Evolutionary conservation across 2,797 vertebrate genomes (phyloP), one percentile per base, ranked within the genome.

Genomic region (Dallia pectoralis): DNA sequence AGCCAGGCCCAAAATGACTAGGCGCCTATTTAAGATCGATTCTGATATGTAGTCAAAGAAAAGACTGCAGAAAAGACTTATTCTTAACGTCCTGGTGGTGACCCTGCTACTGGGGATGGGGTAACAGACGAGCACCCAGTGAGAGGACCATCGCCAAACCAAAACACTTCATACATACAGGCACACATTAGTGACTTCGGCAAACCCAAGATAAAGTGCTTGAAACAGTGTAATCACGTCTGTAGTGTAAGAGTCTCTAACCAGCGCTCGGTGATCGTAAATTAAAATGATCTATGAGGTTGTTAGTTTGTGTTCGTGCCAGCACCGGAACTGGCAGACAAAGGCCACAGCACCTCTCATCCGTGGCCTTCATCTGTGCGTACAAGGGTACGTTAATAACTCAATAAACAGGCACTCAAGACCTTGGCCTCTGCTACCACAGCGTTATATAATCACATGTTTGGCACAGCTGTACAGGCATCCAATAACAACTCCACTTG

Each of bases 251-350:
- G 63, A 27, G 29, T 66, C 61, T 74, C 51, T 67, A 48, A 73
- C 22, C 22, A 65, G 56, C 48, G 71, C 19, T 36, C 69, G 67
- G 33, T 72, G 77, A 70, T 53, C 62, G 16, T 47, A 62, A 72
- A 18, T 65, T 25, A 86, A 84, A 74, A 75, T 67, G 67, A 81
- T 85, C 80, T 74, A 32, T 19, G 14, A 63, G 19, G 63, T 36
- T 71, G 64, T 81, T 76, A 73, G 56, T 53, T 25, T 53, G 79
- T 74, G 59, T 67, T 65, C 3, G n/a, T 51, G 74, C 18, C n/a
- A 9, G 44, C 79, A 32, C 71, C 80, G 75, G 80, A 74, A 48
- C n/a, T 18, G 49, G 19, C 19, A 19, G 68, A 66, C 63, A 4
- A 5, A 5, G 2, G 7, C 29, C 61, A 80, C 70, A 71, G 66